Percentiles rank a stretch among this genome's conserved stretches.
These are phyloP conservation scores for Sarcophaga rosellei DNA, from an alignment of 2,888 invertebrate genomes.

Conservation along the genomic window DNA sequence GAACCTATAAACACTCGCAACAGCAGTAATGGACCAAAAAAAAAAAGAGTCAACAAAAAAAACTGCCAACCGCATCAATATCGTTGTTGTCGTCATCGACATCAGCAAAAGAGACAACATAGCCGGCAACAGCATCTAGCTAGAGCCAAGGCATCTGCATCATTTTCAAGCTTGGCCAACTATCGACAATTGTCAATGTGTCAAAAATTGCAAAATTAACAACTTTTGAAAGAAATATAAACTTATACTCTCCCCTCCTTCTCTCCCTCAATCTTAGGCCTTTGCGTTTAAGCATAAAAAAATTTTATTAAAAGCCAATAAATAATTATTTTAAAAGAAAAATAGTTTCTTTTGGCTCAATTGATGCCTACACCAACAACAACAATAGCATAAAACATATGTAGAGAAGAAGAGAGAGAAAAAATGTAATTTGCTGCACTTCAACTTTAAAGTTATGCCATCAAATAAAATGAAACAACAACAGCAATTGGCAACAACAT, in stretches of 20 bases:
- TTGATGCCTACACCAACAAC: too few relatives aligned
- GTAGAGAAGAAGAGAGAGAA: conserved; percentile 30
- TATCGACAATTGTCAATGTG: conserved; percentile 68
- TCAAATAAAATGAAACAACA: conserved; percentile 56
- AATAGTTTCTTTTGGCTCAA: conserved; percentile 17
- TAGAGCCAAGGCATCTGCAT: conserved; percentile 46
- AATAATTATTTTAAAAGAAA: conserved; percentile 50
- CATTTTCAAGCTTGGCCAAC: conserved; percentile 61
- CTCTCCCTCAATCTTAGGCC: too few relatives aligned
- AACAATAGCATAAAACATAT: conserved; percentile 7
- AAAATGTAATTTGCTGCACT: conserved; percentile 66
- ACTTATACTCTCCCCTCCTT: not conserved
- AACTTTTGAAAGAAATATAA: conserved; percentile 63
- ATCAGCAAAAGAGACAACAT: not conserved
- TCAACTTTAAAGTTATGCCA: conserved; percentile 68
- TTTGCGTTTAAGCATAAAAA: conserved; percentile 29
- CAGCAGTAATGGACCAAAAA: not conserved
- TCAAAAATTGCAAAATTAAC: conserved; percentile 68
- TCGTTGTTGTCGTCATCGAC: not conserved
- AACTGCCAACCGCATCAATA: conserved; percentile 33
- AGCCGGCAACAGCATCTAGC: not conserved
- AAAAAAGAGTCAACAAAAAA: not conserved
- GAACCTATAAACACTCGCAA: not conserved
- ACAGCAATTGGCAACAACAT: conserved; percentile 28
- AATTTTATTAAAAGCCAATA: conserved; percentile 50